phyloP scores from a whole-genome alignment of 1,140 invertebrate genomes.

The Marisa cornuarietis region DNA sequence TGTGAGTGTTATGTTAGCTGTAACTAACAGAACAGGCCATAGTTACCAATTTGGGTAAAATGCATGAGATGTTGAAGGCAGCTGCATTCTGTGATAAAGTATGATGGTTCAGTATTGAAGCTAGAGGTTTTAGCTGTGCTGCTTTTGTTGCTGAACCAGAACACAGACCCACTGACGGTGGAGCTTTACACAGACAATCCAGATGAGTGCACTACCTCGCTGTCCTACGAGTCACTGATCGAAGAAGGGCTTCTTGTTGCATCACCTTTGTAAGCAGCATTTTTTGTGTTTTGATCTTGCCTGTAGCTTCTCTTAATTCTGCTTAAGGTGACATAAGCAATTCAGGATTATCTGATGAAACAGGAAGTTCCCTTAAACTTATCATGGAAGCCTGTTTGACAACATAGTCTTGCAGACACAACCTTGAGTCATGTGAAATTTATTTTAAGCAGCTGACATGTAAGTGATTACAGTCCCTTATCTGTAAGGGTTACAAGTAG shows the following conservation, averaged over 20 bases:
- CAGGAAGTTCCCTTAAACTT: no score
- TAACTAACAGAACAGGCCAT: no score
- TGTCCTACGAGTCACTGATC: slow-evolving; percentile 9
- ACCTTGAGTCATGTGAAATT: no score
- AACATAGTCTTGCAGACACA: no score
- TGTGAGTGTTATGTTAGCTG: no score
- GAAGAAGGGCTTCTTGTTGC: not conserved
- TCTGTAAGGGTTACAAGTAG: no score
- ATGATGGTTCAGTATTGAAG: not conserved
- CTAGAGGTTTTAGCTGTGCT: not conserved
- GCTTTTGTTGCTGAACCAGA: not conserved
- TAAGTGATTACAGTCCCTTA: no score
- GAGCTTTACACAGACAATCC: slow-evolving; percentile 8
- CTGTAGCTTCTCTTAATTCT: no score
- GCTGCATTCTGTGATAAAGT: not conserved
- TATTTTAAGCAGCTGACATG: no score
- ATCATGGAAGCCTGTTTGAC: no score
- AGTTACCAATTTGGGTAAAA: not conserved
- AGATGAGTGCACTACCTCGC: not conserved
- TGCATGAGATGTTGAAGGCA: not conserved
- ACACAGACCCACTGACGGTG: slow-evolving; percentile 12
- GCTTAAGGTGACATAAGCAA: no score
- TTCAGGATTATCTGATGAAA: no score
- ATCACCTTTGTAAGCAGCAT: not conserved
- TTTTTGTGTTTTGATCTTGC: not conserved